phyloP scores from a whole-genome alignment of 2,888 invertebrate genomes.

The Callyntrura guangdongensis region DNA sequence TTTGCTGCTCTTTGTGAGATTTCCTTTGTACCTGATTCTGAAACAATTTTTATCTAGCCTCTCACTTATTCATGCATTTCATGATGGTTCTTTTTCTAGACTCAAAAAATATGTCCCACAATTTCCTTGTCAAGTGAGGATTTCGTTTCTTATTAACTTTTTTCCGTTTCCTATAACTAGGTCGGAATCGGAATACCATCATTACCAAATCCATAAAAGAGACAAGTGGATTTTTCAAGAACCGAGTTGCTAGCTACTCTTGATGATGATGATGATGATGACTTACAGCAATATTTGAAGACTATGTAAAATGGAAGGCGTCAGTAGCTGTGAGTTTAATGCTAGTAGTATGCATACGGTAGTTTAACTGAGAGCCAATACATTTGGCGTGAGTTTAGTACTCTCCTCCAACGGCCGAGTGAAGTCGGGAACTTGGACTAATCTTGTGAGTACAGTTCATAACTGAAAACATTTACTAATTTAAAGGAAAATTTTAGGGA shows the following conservation, averaged over 20 bases:
- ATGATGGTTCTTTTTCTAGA: slow-evolving; percentile 17
- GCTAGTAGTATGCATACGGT: slow-evolving; percentile 13
- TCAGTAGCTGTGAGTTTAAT: slow-evolving; percentile 52
- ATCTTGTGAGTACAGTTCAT: slow-evolving; percentile 4
- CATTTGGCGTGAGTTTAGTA: slow-evolving; percentile 10
- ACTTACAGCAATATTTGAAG: slow-evolving; percentile 46
- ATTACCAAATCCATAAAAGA: slow-evolving; percentile 63
- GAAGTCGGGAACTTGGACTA: slow-evolving; percentile 5
- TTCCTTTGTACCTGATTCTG: slow-evolving; percentile 46
- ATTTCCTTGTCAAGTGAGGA: slow-evolving; percentile 20
- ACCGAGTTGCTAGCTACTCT: slow-evolving; percentile 38
- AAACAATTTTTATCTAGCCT: neutral
- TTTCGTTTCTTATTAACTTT: slow-evolving; percentile 14
- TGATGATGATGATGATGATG: slow-evolving; percentile 60
- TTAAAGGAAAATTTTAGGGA: neutral
- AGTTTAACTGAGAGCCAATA: slow-evolving; percentile 3
- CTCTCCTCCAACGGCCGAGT: neutral
- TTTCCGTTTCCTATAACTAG: slow-evolving; percentile 54
- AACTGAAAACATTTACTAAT: neutral
- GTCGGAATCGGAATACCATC: slow-evolving; percentile 55
- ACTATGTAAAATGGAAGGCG: slow-evolving; percentile 36
- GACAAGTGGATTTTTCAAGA: slow-evolving; percentile 58
- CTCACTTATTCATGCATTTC: neutral
- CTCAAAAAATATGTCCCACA: neutral
- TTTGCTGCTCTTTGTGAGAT: slow-evolving; percentile 54